phyloP scores from a whole-genome alignment of 92 coral and sea anemone species.

The Phymanthus crucifer region DNA sequence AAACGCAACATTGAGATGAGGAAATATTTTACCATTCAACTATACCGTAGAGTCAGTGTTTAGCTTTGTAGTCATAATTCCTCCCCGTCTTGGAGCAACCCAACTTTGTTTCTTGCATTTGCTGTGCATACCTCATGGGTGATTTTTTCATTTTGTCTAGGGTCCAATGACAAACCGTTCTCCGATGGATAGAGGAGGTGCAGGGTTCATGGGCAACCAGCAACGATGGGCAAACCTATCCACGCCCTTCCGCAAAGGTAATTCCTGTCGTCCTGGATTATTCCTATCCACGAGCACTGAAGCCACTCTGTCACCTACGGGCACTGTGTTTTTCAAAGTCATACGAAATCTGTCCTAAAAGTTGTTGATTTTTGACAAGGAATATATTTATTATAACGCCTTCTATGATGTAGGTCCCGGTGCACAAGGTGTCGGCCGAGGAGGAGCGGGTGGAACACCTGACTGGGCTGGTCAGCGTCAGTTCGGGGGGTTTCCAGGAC shows the following conservation, averaged over 20 bases:
- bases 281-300: no score
- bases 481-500: constrained; percentile 89
- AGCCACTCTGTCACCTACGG: no score
- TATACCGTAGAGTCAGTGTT: no score
- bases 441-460: constrained; percentile 63
- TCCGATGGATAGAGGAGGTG: constrained; percentile 73
- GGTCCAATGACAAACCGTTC: constrained; percentile 74
- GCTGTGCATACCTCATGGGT: neutral
- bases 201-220: constrained; percentile 76
- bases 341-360: neutral
- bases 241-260: constrained; percentile 77
- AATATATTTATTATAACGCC: neutral
- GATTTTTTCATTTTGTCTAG: constrained; percentile 20
- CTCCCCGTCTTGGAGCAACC: no score
- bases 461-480: constrained; percentile 90
- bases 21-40: no score
- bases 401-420: constrained; percentile 61
- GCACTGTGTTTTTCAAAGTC: no score
- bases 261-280: no score
- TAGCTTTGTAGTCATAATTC: no score
- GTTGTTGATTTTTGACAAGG: no score
- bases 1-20: no score
- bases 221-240: constrained; percentile 82
- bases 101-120: neutral
- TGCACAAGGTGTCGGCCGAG: constrained; percentile 69